A percentile compares a stretch with the other conserved stretches of the same genome.
Conservation (phyloP, 2,113 vertebrate species). For the Melanotaenia duboulayi region DNA sequence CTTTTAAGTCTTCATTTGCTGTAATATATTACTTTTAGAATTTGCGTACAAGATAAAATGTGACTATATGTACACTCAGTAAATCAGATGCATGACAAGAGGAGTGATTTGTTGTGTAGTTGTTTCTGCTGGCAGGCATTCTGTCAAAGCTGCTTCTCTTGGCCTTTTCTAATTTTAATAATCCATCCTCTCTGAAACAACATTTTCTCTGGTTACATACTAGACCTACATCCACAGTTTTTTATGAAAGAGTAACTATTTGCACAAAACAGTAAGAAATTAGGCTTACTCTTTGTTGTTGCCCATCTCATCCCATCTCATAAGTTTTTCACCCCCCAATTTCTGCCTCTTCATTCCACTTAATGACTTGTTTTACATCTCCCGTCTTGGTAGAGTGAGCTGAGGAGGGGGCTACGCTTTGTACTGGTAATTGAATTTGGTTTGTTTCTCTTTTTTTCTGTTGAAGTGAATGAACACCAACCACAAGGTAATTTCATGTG, state of each 20-base stretch:
- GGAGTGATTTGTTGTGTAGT: conserved; percentile 1
- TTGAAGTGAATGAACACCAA: conserved; percentile 57
- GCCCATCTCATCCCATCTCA: background rate
- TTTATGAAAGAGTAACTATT: background rate
- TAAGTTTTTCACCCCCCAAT: conserved; percentile 19
- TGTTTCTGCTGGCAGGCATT: background rate
- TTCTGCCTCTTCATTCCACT: conserved; percentile 27
- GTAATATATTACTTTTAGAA: background rate
- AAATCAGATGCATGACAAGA: conserved; percentile 23
- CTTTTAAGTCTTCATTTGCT: conserved; percentile 1
- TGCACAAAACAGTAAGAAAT: conserved; percentile 20
- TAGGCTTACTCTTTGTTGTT: conserved; percentile 8
- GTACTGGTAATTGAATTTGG: conserved; percentile 72
- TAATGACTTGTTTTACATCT: conserved; percentile 51
- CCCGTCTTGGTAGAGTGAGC: conserved; percentile 33
- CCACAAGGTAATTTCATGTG: conserved; percentile 71
- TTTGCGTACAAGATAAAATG: background rate
- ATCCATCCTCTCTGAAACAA: conserved; percentile 3
- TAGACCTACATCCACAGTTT: background rate
- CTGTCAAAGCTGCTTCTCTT: conserved; percentile 7
- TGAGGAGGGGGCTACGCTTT: conserved; percentile 34
- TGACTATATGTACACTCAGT: background rate
- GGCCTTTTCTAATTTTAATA: background rate
- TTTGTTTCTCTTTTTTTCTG: conserved; percentile 61
- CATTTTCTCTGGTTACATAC: conserved; percentile 1